Conservation (phyloP, 2,113 vertebrate genomes). For the Chaetodon auriga region DNA sequence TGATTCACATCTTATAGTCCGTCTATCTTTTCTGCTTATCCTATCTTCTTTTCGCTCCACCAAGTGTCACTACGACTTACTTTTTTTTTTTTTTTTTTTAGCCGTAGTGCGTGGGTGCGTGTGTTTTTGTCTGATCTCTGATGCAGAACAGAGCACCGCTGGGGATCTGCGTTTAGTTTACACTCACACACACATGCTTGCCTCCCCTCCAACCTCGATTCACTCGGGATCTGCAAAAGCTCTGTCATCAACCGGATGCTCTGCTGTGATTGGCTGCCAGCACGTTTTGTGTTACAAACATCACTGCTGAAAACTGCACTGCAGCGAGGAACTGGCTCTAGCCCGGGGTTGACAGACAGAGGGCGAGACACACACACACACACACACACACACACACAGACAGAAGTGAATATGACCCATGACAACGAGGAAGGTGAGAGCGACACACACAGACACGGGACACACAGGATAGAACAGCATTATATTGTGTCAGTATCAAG, state of each 20-base stretch:
- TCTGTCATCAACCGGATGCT: constrained; percentile 57
- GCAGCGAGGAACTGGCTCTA: background rate
- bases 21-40: constrained; percentile 20
- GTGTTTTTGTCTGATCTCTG: constrained; percentile 41
- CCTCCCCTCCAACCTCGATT: constrained; percentile 11
- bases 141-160: constrained; percentile 46
- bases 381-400: background rate
- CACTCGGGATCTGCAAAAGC: constrained; percentile 41
- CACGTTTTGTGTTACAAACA: constrained; percentile 49
- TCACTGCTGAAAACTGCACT: constrained; percentile 27
- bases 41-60: constrained; percentile 2
- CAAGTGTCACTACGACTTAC: constrained; percentile 39
- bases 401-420: constrained; percentile 23
- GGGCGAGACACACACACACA: background rate
- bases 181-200: constrained; percentile 11
- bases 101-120: constrained; percentile 2
- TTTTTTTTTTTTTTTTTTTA: constrained; percentile 35
- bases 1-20: constrained; percentile 33
- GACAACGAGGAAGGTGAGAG: constrained; percentile 11
- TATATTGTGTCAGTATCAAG: constrained; percentile 36
- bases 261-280: constrained; percentile 46
- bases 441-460: constrained; percentile 2
- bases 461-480: constrained; percentile 16
- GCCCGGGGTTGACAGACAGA: constrained; percentile 18
- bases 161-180: constrained; percentile 43